phyloP scores from a whole-genome alignment of 2,797 vertebrate species.

The Anguilla pacifica region DNA sequence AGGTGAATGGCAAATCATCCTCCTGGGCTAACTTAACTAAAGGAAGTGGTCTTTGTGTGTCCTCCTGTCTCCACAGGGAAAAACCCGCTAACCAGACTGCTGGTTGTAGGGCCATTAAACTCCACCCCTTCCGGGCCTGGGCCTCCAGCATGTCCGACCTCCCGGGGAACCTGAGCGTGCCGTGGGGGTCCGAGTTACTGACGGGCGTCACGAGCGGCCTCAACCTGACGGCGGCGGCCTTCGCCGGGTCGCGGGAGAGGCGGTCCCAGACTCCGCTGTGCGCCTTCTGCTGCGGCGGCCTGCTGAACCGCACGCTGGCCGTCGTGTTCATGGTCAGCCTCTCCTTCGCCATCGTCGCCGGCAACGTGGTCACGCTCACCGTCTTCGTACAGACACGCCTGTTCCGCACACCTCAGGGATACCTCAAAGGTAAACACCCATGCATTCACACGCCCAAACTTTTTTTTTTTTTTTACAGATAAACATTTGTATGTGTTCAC shows the following conservation, averaged over 20 bases:
- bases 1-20: background rate
- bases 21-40: background rate
- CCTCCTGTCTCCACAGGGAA: constrained; percentile 48
- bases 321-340: constrained; percentile 77
- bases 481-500: background rate
- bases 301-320: constrained; percentile 67
- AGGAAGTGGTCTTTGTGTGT: background rate
- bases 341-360: constrained; percentile 73
- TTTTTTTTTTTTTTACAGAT: background rate
- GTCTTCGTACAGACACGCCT: constrained; percentile 77
- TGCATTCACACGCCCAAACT: background rate
- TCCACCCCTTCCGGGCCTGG: background rate
- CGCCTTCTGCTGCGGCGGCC: constrained; percentile 68
- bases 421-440: constrained; percentile 74
- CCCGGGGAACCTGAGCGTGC: constrained; percentile 55
- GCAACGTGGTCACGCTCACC: constrained; percentile 80
- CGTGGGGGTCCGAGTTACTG: constrained; percentile 46
- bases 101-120: constrained; percentile 37
- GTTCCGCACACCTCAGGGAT: constrained; percentile 77
- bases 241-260: constrained; percentile 18
- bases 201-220: constrained; percentile 49
- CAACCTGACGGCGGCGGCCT: constrained; percentile 59
- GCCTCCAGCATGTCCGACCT: constrained; percentile 60
- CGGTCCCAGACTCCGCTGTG: constrained; percentile 66
- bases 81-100: constrained; percentile 42